Evolutionary conservation across 2,797 vertebrate genomes (phyloP), one percentile per base, ranked within the genome.

Genomic region (Enteromius thamalakanensis): DNA sequence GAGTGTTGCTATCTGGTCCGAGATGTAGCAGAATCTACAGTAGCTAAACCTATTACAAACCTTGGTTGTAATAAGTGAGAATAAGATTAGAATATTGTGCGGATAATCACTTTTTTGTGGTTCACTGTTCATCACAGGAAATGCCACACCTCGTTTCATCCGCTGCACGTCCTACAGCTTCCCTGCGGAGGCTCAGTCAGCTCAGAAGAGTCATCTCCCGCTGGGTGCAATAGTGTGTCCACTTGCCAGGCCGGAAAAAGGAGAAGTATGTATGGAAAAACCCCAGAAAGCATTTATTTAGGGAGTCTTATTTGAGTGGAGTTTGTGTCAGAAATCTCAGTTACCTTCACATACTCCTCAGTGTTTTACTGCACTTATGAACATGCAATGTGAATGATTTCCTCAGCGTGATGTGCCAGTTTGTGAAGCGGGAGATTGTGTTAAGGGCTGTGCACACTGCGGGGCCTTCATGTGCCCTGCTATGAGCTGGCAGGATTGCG

Each of bases 401-500:
- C 2, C 29, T 0, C 64, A 92, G 93, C 81, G 26, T 14, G 81
- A 79, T 32, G 88, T 94, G 64, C 90, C 89, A 0, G 81, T 93
- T 58, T 90, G 92, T 87, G 83, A 75, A 19, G 89, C 92, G 78
- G 32, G 84, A 1, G 92, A 92, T 29, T 92, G 90, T 40, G 58
- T 95, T 37, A 85, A 69, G 34, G 93, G 93, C 10, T 96, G 95
- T 64, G 42, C 74, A 1, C 84, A 68, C 19, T 96, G 95, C 2
- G 91, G 93, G 1, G 95, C 95, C 76, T 89, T 90, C 82, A 96
- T 96, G 94, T 94, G 93, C 76, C 90, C 92, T 0, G 91, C 91
- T 29, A 94, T 95, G 94, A 76, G 87, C 86, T 96, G 95, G 94
- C 94, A 94, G 89, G 95, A 96, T 91, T 94, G 95, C 70, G 95